Evolutionary conservation across 2,113 vertebrate species (phyloP).

Genomic region (Tor tambroides): DNA sequence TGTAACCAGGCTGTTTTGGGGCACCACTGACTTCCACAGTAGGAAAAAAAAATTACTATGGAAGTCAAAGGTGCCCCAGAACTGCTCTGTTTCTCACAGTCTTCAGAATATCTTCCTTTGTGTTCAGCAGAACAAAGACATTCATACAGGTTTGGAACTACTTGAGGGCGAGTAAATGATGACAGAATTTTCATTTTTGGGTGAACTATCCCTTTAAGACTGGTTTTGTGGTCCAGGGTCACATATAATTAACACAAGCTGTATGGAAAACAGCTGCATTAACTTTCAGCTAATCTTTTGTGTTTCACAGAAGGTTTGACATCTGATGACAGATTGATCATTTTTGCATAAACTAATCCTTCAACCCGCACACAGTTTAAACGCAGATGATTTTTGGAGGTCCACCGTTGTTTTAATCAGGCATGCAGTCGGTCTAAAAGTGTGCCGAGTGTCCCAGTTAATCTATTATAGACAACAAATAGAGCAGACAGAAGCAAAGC

Average conservation of each 20-base stretch:
- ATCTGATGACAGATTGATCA: not conserved
- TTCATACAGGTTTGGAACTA: too few relatives aligned
- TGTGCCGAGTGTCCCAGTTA: not conserved
- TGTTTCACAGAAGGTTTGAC: not conserved
- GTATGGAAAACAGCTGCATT: not conserved
- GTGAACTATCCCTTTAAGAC: too few relatives aligned
- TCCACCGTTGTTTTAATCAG: not conserved
- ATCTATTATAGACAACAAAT: not conserved
- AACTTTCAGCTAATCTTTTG: not conserved
- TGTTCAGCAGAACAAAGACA: too few relatives aligned
- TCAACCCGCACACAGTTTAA: not conserved
- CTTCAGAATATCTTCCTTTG: too few relatives aligned
- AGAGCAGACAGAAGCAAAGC: not conserved
- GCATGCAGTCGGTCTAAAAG: not conserved
- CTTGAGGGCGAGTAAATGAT: too few relatives aligned
- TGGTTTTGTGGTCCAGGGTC: too few relatives aligned
- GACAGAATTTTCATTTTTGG: too few relatives aligned
- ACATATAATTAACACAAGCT: not conserved
- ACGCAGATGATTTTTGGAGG: not conserved
- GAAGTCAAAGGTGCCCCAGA: too few relatives aligned
- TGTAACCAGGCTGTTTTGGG: too few relatives aligned
- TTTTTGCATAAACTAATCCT: not conserved
- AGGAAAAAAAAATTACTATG: too few relatives aligned
- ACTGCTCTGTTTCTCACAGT: too few relatives aligned
- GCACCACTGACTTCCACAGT: too few relatives aligned